Evolutionary conservation across 2,888 invertebrate genomes (phyloP), one percentile per base, ranked within the genome.

Genomic region (Clitarchus hookeri): DNA sequence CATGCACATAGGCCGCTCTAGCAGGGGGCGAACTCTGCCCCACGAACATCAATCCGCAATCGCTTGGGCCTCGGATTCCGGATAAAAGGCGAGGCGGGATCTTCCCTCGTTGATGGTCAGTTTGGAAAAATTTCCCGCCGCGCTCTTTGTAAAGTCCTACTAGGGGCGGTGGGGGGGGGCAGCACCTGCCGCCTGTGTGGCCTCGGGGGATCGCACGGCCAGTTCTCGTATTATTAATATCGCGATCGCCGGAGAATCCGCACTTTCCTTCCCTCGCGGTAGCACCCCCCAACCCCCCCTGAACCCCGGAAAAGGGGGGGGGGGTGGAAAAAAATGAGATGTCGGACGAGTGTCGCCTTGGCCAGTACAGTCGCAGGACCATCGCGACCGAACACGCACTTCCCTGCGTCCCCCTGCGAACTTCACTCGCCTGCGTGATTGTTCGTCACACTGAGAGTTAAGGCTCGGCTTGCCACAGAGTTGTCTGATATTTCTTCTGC

Each of bases 221-320:
- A 82, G 82, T 82, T 82, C 25, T 82, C 82, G 44, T 82, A 82
- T 82, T 82, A 82, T 82, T 82, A 82, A 82, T 82, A 82, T 82
- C 82, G 82, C 44, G 82, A 44, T 82, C 79, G 25, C 36, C 79
- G 44, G 82, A 82, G 36, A 82, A 44, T 82, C 27, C 82, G 13
- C 65, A 19, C 8, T 65, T 65, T 65, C 65, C 65, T 65, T 65
- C 65, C 65, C 65, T n/a, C 53, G 13, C 53, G 13, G 0, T n/a
- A n/a, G n/a, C 48, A 8, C 48, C 9, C 48, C 48, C 13, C 48
- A 48, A 48, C 8, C 9, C 48, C 48, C 48, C 48, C n/a, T n/a
- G n/a, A n/a, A n/a, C n/a, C n/a, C n/a, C n/a, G n/a, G n/a, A n/a
- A n/a, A n/a, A 1, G 11, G 8, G 65, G 12, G 16, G 65, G n/a